These are phyloP conservation scores for Chaunax sp. DNA, from an alignment of 2,797 vertebrate species.

Conservation along the genomic window DNA sequence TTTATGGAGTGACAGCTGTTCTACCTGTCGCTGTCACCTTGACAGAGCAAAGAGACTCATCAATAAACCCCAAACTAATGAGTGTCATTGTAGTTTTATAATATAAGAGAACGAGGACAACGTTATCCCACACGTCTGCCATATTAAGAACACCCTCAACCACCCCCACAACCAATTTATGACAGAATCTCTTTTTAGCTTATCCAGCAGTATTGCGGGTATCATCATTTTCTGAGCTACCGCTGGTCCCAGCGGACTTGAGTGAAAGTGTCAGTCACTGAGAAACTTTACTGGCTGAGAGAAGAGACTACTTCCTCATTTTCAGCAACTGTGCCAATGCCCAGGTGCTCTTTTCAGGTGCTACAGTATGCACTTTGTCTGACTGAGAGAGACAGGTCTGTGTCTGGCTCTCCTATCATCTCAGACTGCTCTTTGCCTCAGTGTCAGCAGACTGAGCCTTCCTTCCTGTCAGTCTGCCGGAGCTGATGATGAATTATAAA, in stretches of 20 bases:
- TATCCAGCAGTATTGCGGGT: constrained; percentile 64
- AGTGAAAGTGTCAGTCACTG: constrained; percentile 70
- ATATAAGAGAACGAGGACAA: constrained; percentile 57
- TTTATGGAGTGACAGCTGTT: constrained; percentile 82
- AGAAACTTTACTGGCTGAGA: constrained; percentile 62
- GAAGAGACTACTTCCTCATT: constrained; percentile 60
- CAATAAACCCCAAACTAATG: constrained; percentile 74
- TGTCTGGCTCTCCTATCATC: constrained; percentile 70
- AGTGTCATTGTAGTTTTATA: constrained; percentile 73
- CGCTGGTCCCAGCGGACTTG: constrained; percentile 60
- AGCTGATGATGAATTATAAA: constrained; percentile 82
- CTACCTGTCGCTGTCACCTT: constrained; percentile 77
- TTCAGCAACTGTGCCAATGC: constrained; percentile 61
- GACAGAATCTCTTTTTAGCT: constrained; percentile 62
- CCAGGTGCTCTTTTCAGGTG: constrained; percentile 74
- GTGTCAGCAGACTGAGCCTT: constrained; percentile 74
- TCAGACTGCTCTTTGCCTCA: constrained; percentile 71
- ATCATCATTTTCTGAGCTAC: constrained; percentile 62
- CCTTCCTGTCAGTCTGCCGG: constrained; percentile 79
- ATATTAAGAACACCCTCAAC: constrained; percentile 55
- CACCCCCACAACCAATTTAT: constrained; percentile 63
- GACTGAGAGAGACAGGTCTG: constrained; percentile 73
- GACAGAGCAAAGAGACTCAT: constrained; percentile 76
- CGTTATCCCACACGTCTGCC: constrained; percentile 59
- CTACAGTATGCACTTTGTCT: constrained; percentile 74